Evolutionary conservation across 2,113 vertebrate genomes (phyloP).

Genomic region (Anoura caudifer): DNA sequence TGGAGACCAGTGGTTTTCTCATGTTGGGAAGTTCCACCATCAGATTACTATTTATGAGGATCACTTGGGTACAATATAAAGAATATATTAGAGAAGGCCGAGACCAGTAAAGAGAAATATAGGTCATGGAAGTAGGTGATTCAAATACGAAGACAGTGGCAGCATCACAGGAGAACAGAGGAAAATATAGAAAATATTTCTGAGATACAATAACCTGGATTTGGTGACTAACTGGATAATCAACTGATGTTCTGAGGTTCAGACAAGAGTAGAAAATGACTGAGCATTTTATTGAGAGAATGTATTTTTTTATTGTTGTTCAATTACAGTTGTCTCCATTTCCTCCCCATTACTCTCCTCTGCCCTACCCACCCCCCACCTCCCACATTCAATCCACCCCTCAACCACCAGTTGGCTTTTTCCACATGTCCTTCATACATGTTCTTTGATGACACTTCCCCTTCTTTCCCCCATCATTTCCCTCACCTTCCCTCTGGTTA

Average conservation of each 20-base stretch:
- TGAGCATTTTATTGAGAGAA: neutral
- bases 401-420: too few species aligned
- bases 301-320: too few species aligned
- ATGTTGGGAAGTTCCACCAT: neutral
- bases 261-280: neutral
- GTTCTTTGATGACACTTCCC: too few species aligned
- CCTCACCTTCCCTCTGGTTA: too few species aligned
- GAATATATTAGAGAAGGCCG: neutral
- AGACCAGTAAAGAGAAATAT: neutral
- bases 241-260: neutral
- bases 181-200: neutral
- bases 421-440: too few species aligned
- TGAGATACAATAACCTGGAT: neutral
- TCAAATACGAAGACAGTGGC: neutral
- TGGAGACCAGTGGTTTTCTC: neutral
- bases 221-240: neutral
- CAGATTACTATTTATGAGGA: neutral
- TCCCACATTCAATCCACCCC: too few species aligned
- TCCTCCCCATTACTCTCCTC: too few species aligned
- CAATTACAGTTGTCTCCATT: too few species aligned
- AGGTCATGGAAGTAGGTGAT: neutral
- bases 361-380: too few species aligned
- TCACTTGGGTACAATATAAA: neutral
- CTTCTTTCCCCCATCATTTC: too few species aligned
- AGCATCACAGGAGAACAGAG: neutral